Evolutionary conservation across 2,113 vertebrate species (phyloP).

Genomic region (Aptenodytes patagonicus): DNA sequence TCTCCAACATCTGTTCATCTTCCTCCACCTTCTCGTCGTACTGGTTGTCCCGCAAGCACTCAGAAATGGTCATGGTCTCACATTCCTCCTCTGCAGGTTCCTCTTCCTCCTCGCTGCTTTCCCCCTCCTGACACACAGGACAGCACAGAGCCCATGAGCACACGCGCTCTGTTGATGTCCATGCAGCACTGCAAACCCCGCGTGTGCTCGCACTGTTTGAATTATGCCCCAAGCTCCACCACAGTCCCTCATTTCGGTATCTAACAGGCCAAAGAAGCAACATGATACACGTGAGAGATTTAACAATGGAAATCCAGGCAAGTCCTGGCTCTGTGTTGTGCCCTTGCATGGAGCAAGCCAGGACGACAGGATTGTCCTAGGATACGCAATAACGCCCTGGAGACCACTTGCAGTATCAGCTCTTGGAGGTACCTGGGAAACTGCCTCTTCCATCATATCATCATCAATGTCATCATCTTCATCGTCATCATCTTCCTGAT

Average conservation of each 20-base stretch:
- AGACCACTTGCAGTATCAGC: neutral
- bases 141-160: neutral
- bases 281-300: rapidly evolving
- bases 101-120: slow-evolving; percentile 64
- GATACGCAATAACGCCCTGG: rapidly evolving
- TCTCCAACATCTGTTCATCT: slow-evolving; percentile 85
- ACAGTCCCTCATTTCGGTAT: neutral
- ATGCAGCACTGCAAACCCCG: neutral
- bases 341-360: neutral
- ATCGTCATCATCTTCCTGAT: slow-evolving; percentile 66
- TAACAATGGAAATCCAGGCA: neutral
- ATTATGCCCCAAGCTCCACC: neutral
- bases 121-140: slow-evolving; percentile 49
- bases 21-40: slow-evolving; percentile 87
- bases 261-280: neutral
- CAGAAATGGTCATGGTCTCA: slow-evolving; percentile 80
- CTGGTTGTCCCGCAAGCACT: slow-evolving; percentile 77
- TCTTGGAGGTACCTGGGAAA: slow-evolving; percentile 76
- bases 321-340: neutral
- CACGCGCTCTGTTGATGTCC: rapidly evolving
- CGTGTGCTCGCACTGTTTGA: rapidly evolving
- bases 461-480: slow-evolving; percentile 66
- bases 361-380: neutral
- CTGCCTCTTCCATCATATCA: slow-evolving; percentile 73
- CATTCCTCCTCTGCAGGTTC: slow-evolving; percentile 74